Evolutionary conservation across 2,113 vertebrate genomes (phyloP), one percentile per base, ranked within the genome.

Genomic region (Nothobranchius furzeri): DNA sequence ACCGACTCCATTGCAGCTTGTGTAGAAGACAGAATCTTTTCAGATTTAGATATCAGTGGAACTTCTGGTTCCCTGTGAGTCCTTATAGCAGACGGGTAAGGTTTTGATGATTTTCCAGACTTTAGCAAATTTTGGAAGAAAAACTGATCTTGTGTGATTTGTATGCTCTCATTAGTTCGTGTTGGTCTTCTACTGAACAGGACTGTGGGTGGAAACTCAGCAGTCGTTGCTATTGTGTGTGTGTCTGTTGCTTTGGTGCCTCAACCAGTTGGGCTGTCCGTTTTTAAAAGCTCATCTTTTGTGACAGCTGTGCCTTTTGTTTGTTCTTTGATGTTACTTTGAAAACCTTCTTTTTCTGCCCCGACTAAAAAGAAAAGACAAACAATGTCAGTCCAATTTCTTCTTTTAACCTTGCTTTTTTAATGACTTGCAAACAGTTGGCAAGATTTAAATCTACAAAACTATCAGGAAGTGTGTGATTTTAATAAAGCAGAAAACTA

Each of bases 291-390:
- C 45, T 46, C 12, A 75, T 81, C 70, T 62, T 50, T 67, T 70
- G 37, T 82, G 73, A 85, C 85, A 81, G 48, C 52, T 35, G n/a
- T 58, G 71, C 45, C 60, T 79, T 73, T 71, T 70, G 73, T 85
- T 83, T 78, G 47, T 50, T 75, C 46, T 45, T 64, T 64, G 59
- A 56, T 48, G 60, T 81, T 65, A 76, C 70, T 75, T 80, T 87
- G 73, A 40, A 70, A 68, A 62, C 75, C 62, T 60, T 76, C 71
- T 58, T 74, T 69, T 60, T 65, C 81, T 64, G 72, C 78, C 20
- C 35, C 46, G n/a, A 61, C 82, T 87, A 61, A 12, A 57, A 53
- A 88, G 42, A 69, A 54, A 74, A 78, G 61, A 72, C 35, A 69
- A 67, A 69, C 54, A 47, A 72, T 24, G 46, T 81, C 51, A 66